Evolutionary conservation across 2,888 invertebrate genomes (phyloP), one percentile per base, ranked within the genome.

Genomic region (Thymelicus lineola): DNA sequence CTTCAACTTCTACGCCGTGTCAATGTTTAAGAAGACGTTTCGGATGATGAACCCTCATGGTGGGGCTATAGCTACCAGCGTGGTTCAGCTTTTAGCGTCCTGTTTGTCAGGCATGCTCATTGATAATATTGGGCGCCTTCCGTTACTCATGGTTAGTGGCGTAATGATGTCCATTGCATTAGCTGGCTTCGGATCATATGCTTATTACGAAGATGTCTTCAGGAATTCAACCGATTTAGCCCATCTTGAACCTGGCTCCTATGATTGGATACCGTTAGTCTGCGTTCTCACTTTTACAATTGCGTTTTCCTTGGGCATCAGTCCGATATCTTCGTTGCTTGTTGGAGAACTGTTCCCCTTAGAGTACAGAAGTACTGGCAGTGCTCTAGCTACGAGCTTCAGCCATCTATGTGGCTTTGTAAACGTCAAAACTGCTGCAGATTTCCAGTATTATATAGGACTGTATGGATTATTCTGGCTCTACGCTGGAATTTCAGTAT

Each of bases 331-430:
- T 28, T 96, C 96, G 89, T 87, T 96, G 61, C 93, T 96, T 76
- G 95, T 96, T 75, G 96, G 96, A 64, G 96, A 96, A 82, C 87
- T 97, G 72, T 96, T 97, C 85, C 96, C 97, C 71, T 84, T 96
- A 66, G 96, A 96, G 83, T 96, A 94, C 83, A 94, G 96, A 84
- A 96, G 96, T 73, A 94, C 96, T 20, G 97, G 97, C 6, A 94
- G 93, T 61, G 92, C 94, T 1, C 91, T 98, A 76, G 97, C 97
- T 14, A 97, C 97, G 0, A 96, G 97, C 73, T 97, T 97, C 84
- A 97, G 97, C 83, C 97, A 97, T 89, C 94, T 97, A n/a, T 97
- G 97, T 87, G 97, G 97, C 71, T 97, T 97, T 86, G 95, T 97
- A 20, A 97, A 97, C 68, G 97, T 97, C 7, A 97, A 97, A 87